Evolutionary conservation across 2,113 vertebrate species (phyloP), one percentile per base, ranked within the genome.

Genomic region (Takifugu bimaculatus): DNA sequence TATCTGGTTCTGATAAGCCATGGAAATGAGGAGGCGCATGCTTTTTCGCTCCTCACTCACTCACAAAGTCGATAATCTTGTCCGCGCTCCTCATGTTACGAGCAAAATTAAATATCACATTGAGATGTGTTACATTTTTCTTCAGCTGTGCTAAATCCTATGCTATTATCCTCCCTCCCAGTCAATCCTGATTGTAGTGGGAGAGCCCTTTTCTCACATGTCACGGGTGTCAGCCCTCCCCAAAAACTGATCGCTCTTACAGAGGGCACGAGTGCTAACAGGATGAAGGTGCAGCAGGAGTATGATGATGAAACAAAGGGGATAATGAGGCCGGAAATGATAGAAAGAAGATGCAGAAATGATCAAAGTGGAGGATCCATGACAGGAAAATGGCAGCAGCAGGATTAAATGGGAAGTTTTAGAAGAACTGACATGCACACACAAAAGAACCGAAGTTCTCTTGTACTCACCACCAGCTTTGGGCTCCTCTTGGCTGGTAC

Each of bases 381-480:
- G 48, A 50, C 32, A 13, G n/a, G 58, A 68, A 26, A 63, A 55
- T 26, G 54, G 20, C 26, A 65, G 54, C 35, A 39, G 11, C 20
- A 43, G 63, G 54, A 45, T 45, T 14, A 45, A 13, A 45, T 45
- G 44, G 2, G 44, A 45, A 15, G 14, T 45, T 45, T 39, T 39
- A 39, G 9, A 2, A 15, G 25, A 70, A 63, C 3, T 42, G 29
- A 59, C 54, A 74, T 54, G 44, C 73, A 70, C 47, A 63, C 39
- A 60, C 73, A 66, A 59, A 67, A 59, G 58, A 54, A 61, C 27
- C 49, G 70, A 75, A 74, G 64, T 70, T 49, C 49, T n/a, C 55
- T 5, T 87, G 88, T 92, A 91, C 96, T 99, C 92, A 99, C 96
- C 95, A 96, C 93, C 93, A 96, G 94, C 93, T 98, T 99, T 76